Evolutionary conservation across 1,140 invertebrate species (phyloP).

Genomic region (Olivierus martensii): DNA sequence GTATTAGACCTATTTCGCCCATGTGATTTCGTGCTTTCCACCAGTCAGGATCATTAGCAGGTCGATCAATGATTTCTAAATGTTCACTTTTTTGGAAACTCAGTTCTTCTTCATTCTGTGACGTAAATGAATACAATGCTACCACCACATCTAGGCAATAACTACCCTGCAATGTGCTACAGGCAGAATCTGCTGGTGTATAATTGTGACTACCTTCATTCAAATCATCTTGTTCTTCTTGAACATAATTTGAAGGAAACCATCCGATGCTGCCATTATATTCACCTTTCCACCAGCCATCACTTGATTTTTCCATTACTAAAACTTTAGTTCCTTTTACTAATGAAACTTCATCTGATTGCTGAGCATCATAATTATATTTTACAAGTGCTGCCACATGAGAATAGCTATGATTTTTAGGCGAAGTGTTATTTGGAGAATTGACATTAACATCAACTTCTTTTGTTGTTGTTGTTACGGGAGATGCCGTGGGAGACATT

Average conservation of each 20-base stretch:
- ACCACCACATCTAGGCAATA: constrained; percentile 63
- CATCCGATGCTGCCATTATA: constrained; percentile 65
- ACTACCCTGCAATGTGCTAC: constrained; percentile 11
- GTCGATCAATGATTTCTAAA: constrained; percentile 86
- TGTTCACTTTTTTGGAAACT: constrained; percentile 93
- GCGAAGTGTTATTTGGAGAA: constrained; percentile 7
- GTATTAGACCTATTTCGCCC: constrained; percentile 81
- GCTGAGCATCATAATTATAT: constrained; percentile 95
- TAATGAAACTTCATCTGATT: constrained; percentile 87
- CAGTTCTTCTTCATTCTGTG: constrained; percentile 91
- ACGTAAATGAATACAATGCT: constrained; percentile 83
- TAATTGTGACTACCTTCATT: constrained; percentile 28
- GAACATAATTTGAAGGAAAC: constrained; percentile 98
- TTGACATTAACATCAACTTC: constrained; percentile 36
- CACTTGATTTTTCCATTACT: constrained; percentile 90
- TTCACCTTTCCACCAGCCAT: constrained; percentile 98
- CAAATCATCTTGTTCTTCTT: constrained; percentile 64
- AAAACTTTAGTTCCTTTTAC: constrained; percentile 74
- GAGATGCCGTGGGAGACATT: constrained; percentile 18
- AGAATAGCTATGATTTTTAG: constrained; percentile 11
- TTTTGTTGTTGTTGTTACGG: constrained; percentile 17
- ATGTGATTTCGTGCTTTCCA: constrained; percentile 85
- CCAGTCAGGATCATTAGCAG: constrained; percentile 95
- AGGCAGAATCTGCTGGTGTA: constrained; percentile 4
- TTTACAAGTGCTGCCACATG: constrained; percentile 63